Evolutionary conservation across 2,113 vertebrate species (phyloP).

Genomic region (Turnix velox): DNA sequence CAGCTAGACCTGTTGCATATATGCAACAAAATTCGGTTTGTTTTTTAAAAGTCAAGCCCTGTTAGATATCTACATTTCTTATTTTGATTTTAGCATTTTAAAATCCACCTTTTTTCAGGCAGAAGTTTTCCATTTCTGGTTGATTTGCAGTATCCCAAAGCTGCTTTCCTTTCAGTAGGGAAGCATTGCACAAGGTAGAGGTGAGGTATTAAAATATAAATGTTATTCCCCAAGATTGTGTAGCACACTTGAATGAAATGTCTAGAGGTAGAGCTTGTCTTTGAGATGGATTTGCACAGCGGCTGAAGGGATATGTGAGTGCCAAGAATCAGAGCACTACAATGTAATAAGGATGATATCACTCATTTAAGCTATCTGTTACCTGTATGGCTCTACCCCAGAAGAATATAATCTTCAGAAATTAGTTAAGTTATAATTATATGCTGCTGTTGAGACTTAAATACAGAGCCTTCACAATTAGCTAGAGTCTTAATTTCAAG

Average conservation of each 20-base stretch:
- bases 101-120: neutral
- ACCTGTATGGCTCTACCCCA: too few relatives aligned
- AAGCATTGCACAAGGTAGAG: neutral
- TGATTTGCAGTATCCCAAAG: neutral
- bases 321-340: neutral
- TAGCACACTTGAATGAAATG: neutral
- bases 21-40: neutral
- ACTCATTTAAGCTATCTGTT: neutral
- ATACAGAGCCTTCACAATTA: neutral
- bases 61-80: neutral
- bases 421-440: neutral
- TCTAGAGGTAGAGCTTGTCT: neutral
- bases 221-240: neutral
- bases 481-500: neutral
- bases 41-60: neutral
- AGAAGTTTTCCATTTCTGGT: neutral
- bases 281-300: neutral
- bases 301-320: neutral
- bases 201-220: neutral
- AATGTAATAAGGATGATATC: neutral
- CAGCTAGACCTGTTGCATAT: conserved; percentile 4
- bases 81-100: neutral
- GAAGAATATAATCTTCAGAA: neutral
- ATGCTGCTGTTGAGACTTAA: neutral
- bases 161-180: neutral